Conservation (phyloP, 2,888 invertebrate species). For the Sphaerophoria rueppellii region DNA sequence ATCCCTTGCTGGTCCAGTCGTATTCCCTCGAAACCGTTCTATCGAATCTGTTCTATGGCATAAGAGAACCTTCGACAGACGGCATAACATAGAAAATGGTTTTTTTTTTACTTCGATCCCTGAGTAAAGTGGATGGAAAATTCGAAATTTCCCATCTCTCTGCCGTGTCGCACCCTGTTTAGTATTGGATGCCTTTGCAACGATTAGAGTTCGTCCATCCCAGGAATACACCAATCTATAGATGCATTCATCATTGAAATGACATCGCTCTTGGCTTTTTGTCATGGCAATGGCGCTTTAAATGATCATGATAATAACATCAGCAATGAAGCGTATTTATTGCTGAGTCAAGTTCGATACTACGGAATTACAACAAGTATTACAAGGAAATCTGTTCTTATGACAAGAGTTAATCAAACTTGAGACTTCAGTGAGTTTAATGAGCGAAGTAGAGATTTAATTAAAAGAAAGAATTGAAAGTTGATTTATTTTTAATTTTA, state of each 20-base stretch:
- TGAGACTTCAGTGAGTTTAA: too few relatives aligned
- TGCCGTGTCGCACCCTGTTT: neutral
- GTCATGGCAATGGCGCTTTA: conserved; percentile 6
- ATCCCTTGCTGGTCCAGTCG: neutral
- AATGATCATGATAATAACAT: neutral
- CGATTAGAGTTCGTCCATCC: conserved; percentile 9
- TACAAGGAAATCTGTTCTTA: neutral
- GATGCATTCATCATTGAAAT: conserved; percentile 42
- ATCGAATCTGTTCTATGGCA: neutral
- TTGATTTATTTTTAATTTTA: too few relatives aligned
- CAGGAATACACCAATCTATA: neutral
- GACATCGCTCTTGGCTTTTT: conserved; percentile 27
- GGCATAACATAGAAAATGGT: neutral
- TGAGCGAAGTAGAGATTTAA: too few relatives aligned
- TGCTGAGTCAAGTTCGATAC: neutral
- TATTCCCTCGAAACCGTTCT: conserved; percentile 8
- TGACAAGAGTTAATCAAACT: too few relatives aligned
- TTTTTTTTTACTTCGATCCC: neutral
- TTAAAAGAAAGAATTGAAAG: too few relatives aligned
- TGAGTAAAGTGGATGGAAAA: conserved; percentile 19
- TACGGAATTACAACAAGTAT: neutral
- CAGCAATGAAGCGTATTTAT: conserved; percentile 6
- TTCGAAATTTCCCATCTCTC: conserved; percentile 1
- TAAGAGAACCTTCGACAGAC: neutral
- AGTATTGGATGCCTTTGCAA: neutral